Evolutionary conservation across 35 echinoderm and acorn worm genomes (phyloP).

Genomic region (Lytechinus variegatus): DNA sequence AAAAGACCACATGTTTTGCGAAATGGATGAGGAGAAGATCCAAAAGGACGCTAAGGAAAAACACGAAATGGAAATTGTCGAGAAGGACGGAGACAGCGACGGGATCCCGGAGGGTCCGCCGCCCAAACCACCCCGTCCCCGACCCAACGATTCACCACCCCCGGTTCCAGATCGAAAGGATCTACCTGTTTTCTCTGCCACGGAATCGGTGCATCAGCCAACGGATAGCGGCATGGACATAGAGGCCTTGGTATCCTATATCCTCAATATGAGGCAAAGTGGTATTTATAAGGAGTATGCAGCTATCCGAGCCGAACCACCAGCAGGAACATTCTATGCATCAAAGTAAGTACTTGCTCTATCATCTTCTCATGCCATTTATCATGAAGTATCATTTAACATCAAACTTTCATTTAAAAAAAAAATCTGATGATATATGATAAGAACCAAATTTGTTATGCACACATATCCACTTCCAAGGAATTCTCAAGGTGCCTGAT

Average conservation of each 20-base stretch:
- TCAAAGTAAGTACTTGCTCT: constrained; percentile 83
- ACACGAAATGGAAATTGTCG: constrained; percentile 60
- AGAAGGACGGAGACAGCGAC: constrained; percentile 44
- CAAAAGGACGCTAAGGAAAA: constrained; percentile 62
- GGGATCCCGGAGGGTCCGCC: constrained; percentile 71
- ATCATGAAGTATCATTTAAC: too few species aligned
- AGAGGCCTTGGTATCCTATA: constrained; percentile 77
- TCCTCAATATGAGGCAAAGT: constrained; percentile 75
- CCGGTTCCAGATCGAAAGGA: constrained; percentile 59
- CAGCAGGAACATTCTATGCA: constrained; percentile 83
- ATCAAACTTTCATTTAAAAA: too few species aligned
- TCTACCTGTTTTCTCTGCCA: not conserved
- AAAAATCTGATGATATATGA: too few species aligned
- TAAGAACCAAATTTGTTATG: too few species aligned
- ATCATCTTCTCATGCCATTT: too few species aligned
- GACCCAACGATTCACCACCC: constrained; percentile 55
- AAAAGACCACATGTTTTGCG: constrained; percentile 46
- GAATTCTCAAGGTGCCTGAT: too few species aligned
- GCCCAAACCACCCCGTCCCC: constrained; percentile 80
- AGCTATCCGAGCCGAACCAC: constrained; percentile 87
- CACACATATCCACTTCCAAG: too few species aligned
- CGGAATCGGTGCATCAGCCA: constrained; percentile 70
- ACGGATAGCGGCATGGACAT: constrained; percentile 79
- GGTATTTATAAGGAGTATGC: constrained; percentile 97
- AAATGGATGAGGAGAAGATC: constrained; percentile 62